Evolutionary conservation across 2,113 vertebrate species (phyloP).

Genomic region (Datnioides undecimradiatus): DNA sequence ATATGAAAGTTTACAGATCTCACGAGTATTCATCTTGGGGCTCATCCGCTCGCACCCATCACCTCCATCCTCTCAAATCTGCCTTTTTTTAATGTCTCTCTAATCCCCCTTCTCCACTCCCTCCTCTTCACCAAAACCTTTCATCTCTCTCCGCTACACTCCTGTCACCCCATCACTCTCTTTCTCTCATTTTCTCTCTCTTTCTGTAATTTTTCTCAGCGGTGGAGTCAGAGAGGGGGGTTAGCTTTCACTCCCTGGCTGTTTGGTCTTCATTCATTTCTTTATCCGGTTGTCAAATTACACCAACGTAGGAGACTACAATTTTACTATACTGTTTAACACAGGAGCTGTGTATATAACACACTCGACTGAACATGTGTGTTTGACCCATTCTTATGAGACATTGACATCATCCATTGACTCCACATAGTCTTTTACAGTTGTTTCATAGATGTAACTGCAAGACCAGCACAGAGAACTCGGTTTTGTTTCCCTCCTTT

Average conservation of each 20-base stretch:
- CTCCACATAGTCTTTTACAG: conserved; percentile 23
- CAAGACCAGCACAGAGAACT: not conserved
- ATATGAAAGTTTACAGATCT: conserved; percentile 80
- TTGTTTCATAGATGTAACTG: not conserved
- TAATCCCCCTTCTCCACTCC: conserved; percentile 63
- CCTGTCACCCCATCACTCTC: conserved; percentile 46
- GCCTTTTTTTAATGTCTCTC: conserved; percentile 51
- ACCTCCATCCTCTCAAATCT: conserved; percentile 63
- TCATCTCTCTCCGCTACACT: conserved; percentile 63
- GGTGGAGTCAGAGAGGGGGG: not conserved
- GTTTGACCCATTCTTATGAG: conserved; percentile 11
- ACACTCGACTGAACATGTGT: conserved; percentile 8
- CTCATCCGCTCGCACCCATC: conserved; percentile 67
- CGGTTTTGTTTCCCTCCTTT: not conserved
- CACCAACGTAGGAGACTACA: not conserved
- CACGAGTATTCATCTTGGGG: conserved; percentile 70
- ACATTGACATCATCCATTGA: conserved; percentile 25
- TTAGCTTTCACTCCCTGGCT: not conserved
- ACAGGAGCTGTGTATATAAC: not conserved
- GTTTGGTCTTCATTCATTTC: not conserved
- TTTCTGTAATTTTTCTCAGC: conserved; percentile 40
- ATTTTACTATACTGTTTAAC: not conserved
- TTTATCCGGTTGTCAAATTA: not conserved
- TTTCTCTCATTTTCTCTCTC: conserved; percentile 30
- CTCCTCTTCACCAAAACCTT: conserved; percentile 60